Evolutionary conservation across 2,797 vertebrate species (phyloP), one percentile per base, ranked within the genome.

Genomic region (Ctenochaetus hawaiiensis): DNA sequence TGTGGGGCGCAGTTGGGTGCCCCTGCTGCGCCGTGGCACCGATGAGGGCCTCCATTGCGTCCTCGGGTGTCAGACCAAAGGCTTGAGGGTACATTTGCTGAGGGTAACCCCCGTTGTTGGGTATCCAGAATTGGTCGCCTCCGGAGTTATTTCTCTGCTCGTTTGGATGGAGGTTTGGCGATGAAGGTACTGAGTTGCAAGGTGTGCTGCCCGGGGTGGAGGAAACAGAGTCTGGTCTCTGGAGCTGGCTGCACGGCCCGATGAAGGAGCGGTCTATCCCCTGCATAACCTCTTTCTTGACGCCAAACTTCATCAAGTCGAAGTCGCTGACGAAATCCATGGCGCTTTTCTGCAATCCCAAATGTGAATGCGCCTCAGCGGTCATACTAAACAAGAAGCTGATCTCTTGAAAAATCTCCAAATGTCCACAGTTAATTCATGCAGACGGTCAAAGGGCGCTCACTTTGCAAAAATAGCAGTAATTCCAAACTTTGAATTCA

Each of bases 271-370:
- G 96, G 34, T 97, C 97, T 20, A 95, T 89, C 58, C 95, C 94
- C 81, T 96, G 96, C 94, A 98, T 92, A 3, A 95, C 87, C 93
- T 99, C 98, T 83, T 98, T 99, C 93, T 99, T 99, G 48, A 99
- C 97, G 88, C 98, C 97, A 91, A 98, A 98, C 94, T 98, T 99
- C 94, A 98, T 96, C 87, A 99, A 93, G 90, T 99, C 98, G 93
- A 98, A 99, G 90, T 99, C 98, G 85, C 95, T 96, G 54, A 98
- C 97, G 96, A 98, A 97, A 94, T 96, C 96, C 94, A 99, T 95
- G 72, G 95, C 94, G 81, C 90, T 94, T 87, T 96, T 97, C 85
- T 96, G 96, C 94, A 98, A 95, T 90, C 96, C 97, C 89, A 96
- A 85, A 89, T 95, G 95, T 88, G 96, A 95, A 81, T 94, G 95